A percentile compares a stretch with the other conserved stretches of the same genome.
Evolutionary conservation across 1,140 invertebrate genomes (phyloP).

Genomic region (Polypedilum pembai): DNA sequence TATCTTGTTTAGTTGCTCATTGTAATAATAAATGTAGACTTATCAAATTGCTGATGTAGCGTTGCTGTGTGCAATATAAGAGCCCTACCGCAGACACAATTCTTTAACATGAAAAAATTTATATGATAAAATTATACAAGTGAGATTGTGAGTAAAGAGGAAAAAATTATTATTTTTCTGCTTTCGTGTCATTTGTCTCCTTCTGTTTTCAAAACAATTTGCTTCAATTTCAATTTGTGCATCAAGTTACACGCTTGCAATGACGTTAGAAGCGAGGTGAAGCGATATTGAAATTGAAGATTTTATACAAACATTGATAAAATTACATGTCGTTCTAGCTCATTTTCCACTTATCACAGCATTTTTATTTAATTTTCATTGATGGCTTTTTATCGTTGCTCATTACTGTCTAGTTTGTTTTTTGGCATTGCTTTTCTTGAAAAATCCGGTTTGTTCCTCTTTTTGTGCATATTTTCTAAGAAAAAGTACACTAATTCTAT

Average conservation of each 20-base stretch:
- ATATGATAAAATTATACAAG: no score
- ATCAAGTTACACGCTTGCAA: not conserved
- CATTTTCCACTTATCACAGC: no score
- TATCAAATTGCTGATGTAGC: no score
- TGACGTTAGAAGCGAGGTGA: conserved; percentile 9
- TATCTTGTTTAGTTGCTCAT: not conserved
- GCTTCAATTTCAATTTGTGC: not conserved
- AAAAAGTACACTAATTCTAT: no score
- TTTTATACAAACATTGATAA: not conserved
- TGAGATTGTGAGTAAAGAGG: no score
- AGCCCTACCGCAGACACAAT: not conserved
- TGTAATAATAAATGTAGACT: not conserved
- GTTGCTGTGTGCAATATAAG: not conserved
- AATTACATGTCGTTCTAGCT: not conserved
- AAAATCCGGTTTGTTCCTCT: no score
- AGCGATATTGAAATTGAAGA: conserved; percentile 1
- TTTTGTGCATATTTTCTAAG: no score
- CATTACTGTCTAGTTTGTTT: no score
- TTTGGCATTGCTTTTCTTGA: no score
- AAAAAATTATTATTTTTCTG: no score
- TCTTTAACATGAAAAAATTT: not conserved
- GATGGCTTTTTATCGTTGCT: no score
- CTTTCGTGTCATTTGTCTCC: conserved; percentile 10
- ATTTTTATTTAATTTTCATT: no score
- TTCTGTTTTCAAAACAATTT: conserved; percentile 6